Conservation (phyloP, 1,140 invertebrate species). For the Habropoda laboriosa region DNA sequence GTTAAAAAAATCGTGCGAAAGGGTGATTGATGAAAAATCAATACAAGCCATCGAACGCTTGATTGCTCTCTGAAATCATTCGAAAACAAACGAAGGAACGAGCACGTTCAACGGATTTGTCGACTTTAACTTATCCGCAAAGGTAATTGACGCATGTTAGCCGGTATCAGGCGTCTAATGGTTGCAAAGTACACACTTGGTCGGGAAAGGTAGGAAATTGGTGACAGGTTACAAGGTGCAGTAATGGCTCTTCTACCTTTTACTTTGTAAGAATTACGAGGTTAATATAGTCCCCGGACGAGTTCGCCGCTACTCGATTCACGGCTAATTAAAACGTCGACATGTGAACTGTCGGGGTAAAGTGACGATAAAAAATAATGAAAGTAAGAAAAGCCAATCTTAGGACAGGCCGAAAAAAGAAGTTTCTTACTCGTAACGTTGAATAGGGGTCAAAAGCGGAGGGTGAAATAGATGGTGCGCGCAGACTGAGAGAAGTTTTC, state of each 20-base stretch:
- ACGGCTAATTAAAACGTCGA: conserved; percentile 77
- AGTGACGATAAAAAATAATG: conserved; percentile 78
- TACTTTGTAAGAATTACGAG: conserved; percentile 78
- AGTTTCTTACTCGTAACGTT: conserved; percentile 38
- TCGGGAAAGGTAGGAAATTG: conserved; percentile 55
- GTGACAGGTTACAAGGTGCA: conserved; percentile 65
- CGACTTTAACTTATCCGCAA: neutral
- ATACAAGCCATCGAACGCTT: no score
- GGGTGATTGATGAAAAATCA: no score
- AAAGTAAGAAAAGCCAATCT: conserved; percentile 74
- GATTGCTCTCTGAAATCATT: no score
- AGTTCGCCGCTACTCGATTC: conserved; percentile 62
- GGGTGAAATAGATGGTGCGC: conserved; percentile 35
- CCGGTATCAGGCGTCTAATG: conserved; percentile 56
- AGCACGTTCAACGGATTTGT: neutral
- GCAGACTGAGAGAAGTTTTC: neutral
- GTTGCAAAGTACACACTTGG: conserved; percentile 69
- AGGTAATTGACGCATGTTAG: conserved; percentile 40
- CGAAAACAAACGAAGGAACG: neutral
- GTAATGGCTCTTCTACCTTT: conserved; percentile 73
- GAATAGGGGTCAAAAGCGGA: conserved; percentile 41
- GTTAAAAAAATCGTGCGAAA: no score
- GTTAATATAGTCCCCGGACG: conserved; percentile 74
- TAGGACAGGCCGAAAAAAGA: conserved; percentile 9
- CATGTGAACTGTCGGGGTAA: conserved; percentile 68